A percentile compares a stretch with the other conserved stretches of the same genome.
Conservation (phyloP, 2,888 invertebrate genomes). For the Rhyacophila evoluta region DNA sequence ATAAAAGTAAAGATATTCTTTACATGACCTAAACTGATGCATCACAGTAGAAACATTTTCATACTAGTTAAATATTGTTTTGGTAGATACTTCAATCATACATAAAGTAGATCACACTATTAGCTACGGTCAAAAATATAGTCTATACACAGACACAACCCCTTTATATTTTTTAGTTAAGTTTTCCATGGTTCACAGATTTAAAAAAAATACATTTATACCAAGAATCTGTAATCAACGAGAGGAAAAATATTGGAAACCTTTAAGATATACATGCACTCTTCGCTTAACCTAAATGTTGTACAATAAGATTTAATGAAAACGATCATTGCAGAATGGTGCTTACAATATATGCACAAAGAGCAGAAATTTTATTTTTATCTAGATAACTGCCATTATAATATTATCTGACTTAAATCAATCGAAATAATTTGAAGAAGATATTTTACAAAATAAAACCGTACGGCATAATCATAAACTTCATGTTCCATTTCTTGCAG, state of each 20-base stretch:
- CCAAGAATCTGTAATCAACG: not conserved
- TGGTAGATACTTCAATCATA: not conserved
- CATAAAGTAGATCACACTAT: not conserved
- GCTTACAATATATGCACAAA: not conserved
- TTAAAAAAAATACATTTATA: not conserved
- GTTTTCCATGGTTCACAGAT: not conserved
- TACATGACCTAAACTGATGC: too few relatives aligned
- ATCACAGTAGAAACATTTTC: too few relatives aligned
- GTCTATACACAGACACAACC: conserved; percentile 7
- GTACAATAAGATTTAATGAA: not conserved
- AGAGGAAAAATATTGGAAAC: not conserved
- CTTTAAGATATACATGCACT: not conserved
- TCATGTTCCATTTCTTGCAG: too few relatives aligned
- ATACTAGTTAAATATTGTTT: too few relatives aligned
- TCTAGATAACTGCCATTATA: not conserved
- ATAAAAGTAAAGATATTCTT: too few relatives aligned
- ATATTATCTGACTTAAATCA: too few relatives aligned
- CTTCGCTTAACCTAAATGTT: not conserved
- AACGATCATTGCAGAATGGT: not conserved
- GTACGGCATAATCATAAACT: too few relatives aligned
- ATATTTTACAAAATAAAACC: too few relatives aligned
- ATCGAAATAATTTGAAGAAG: too few relatives aligned
- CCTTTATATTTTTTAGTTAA: not conserved
- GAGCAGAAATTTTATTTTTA: not conserved
- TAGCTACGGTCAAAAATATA: conserved; percentile 7